phyloP scores from a whole-genome alignment of 64 coral and sea anemone species.

The Stylophora pistillata region DNA sequence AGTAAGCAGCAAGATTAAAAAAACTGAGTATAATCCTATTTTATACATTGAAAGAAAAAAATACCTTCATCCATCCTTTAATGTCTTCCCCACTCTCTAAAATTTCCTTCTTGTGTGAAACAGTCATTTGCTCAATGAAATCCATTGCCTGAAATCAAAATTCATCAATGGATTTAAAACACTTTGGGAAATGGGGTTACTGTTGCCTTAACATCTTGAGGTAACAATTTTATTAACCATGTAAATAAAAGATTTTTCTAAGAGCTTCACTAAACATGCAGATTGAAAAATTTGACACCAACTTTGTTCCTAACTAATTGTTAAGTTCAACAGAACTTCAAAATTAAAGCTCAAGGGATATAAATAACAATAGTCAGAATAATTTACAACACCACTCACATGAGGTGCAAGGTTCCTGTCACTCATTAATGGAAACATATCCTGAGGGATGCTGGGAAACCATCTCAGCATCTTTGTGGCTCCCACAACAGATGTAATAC shows the following conservation, averaged over 20 bases:
- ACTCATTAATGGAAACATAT: constrained; percentile 67
- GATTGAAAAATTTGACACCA: too few relatives aligned
- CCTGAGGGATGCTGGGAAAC: constrained; percentile 68
- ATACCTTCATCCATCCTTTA: constrained; percentile 75
- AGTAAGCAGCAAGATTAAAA: background rate
- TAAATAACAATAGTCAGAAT: too few relatives aligned
- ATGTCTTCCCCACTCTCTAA: constrained; percentile 29
- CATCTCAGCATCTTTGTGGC: constrained; percentile 64
- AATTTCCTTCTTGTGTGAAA: constrained; percentile 77
- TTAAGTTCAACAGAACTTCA: too few relatives aligned
- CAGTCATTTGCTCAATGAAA: constrained; percentile 74
- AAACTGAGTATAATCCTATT: background rate
- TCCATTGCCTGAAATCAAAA: constrained; percentile 72
- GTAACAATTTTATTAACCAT: background rate
- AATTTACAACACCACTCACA: constrained; percentile 49
- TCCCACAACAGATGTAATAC: constrained; percentile 71
- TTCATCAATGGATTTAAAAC: too few relatives aligned
- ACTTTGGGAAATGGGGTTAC: background rate
- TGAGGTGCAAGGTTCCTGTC: constrained; percentile 82
- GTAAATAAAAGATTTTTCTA: too few relatives aligned
- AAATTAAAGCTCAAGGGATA: too few relatives aligned
- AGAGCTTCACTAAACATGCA: too few relatives aligned
- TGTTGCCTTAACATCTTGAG: too few relatives aligned
- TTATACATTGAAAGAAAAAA: background rate
- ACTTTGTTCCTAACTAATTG: too few relatives aligned